These are phyloP conservation scores for Dioctria linearis DNA, from an alignment of 2,888 invertebrate species.

Conservation along the genomic window DNA sequence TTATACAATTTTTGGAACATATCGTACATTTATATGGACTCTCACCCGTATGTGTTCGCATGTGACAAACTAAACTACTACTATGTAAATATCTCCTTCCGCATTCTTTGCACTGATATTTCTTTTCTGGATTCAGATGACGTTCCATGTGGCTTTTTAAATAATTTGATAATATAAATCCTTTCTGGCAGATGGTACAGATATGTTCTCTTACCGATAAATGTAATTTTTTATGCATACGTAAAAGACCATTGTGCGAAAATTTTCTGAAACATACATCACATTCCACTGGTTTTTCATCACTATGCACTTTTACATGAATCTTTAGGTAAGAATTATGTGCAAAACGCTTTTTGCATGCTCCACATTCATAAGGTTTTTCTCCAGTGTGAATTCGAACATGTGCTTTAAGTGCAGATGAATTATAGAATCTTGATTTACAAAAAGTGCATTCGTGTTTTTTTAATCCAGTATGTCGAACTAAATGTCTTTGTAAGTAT, in stretches of 20 bases:
- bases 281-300: slow-evolving; percentile 42
- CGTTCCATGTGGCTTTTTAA: slow-evolving; percentile 48
- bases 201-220: slow-evolving; percentile 40
- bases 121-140: slow-evolving; percentile 37
- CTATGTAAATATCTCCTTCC: slow-evolving; percentile 50
- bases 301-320: slow-evolving; percentile 44
- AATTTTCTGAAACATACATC: slow-evolving; percentile 51
- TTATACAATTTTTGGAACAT: slow-evolving; percentile 50
- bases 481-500: slow-evolving; percentile 50
- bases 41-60: slow-evolving; percentile 46
- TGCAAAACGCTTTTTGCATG: slow-evolving; percentile 33
- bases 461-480: slow-evolving; percentile 39
- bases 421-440: slow-evolving; percentile 31
- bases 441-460: slow-evolving; percentile 32
- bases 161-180: slow-evolving; percentile 34
- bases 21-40: slow-evolving; percentile 47
- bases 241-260: slow-evolving; percentile 36
- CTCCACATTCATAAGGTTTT: slow-evolving; percentile 49
- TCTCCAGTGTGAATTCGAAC: background rate
- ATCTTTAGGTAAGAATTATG: slow-evolving; percentile 43
- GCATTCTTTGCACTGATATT: slow-evolving; percentile 54
- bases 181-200: slow-evolving; percentile 50
- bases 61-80: slow-evolving; percentile 50
- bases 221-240: slow-evolving; percentile 52
- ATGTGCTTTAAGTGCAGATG: slow-evolving; percentile 9